Conservation (phyloP, 1,140 invertebrate species). For the Plectrocnemia conspersa region DNA sequence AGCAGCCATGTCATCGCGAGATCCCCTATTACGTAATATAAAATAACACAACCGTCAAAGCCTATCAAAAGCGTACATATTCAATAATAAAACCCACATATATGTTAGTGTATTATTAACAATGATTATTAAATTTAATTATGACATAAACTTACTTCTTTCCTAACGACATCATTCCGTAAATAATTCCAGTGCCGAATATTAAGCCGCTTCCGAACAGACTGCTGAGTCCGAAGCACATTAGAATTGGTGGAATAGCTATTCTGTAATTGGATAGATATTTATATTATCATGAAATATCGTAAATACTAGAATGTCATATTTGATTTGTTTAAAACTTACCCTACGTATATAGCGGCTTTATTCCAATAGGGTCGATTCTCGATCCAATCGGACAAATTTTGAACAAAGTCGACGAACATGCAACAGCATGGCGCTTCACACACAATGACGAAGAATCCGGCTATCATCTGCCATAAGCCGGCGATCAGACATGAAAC, state of each 20-base stretch:
- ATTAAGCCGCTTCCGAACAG: constrained; percentile 84
- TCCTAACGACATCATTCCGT: constrained; percentile 90
- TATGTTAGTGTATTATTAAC: background rate
- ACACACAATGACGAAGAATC: constrained; percentile 78
- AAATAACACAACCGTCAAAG: constrained; percentile 19
- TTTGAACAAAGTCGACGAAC: constrained; percentile 89
- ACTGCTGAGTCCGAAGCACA: constrained; percentile 71
- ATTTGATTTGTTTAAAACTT: constrained; percentile 48
- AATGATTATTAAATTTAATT: background rate
- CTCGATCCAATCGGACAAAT: constrained; percentile 75
- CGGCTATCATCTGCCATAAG: constrained; percentile 83
- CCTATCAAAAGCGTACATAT: constrained; percentile 10
- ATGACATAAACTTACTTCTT: constrained; percentile 79
- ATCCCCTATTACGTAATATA: constrained; percentile 59
- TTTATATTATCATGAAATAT: constrained; percentile 13
- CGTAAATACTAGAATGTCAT: constrained; percentile 12
- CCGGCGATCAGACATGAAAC: constrained; percentile 72
- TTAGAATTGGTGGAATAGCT: constrained; percentile 69
- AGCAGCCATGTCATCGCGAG: constrained; percentile 75
- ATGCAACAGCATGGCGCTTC: constrained; percentile 94
- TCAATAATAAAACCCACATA: background rate
- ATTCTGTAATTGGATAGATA: constrained; percentile 60
- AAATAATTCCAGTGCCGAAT: constrained; percentile 81
- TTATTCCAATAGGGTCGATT: constrained; percentile 84
- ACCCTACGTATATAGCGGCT: constrained; percentile 81